These are phyloP conservation scores for Drosophila truncata DNA, from an alignment of 1,140 invertebrate genomes.

Conservation along the genomic window DNA sequence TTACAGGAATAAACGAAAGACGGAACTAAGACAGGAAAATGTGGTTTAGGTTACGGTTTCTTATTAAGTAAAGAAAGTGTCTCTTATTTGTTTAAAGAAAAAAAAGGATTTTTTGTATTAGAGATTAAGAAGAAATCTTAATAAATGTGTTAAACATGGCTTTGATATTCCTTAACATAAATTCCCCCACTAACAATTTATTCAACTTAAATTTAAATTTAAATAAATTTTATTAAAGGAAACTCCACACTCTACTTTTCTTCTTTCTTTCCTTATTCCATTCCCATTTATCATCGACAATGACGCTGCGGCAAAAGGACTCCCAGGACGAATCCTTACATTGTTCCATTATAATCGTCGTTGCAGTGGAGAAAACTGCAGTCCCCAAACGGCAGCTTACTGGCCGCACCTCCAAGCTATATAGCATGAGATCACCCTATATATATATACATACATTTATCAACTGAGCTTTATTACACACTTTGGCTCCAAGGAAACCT, in stretches of 20 bases:
- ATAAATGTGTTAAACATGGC: not conserved
- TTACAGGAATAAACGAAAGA: not conserved
- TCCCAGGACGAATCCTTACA: constrained; percentile 30
- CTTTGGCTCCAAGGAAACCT: constrained; percentile 21
- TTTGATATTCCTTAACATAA: not conserved
- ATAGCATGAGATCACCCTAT: constrained; percentile 28
- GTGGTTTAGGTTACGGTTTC: not conserved
- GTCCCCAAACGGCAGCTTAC: constrained; percentile 17
- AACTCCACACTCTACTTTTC: not conserved
- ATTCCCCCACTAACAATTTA: not conserved
- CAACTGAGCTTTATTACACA: constrained; percentile 59
- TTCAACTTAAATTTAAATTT: constrained; percentile 24
- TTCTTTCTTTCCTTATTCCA: not conserved
- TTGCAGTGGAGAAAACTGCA: constrained; percentile 28
- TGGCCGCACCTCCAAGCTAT: constrained; percentile 7
- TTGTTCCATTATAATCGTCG: constrained; percentile 31
- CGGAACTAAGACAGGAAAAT: not conserved
- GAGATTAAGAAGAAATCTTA: not conserved
- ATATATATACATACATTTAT: constrained; percentile 47
- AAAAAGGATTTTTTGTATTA: not conserved
- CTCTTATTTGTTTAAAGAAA: not conserved
- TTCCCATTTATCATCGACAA: constrained; percentile 47
- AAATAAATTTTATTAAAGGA: constrained; percentile 10
- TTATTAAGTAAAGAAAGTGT: not conserved
- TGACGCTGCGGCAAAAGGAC: constrained; percentile 32